Base-by-base conservation (phyloP, 2,113 vertebrate genomes). In the Forbesichthys agassizii region DNA sequence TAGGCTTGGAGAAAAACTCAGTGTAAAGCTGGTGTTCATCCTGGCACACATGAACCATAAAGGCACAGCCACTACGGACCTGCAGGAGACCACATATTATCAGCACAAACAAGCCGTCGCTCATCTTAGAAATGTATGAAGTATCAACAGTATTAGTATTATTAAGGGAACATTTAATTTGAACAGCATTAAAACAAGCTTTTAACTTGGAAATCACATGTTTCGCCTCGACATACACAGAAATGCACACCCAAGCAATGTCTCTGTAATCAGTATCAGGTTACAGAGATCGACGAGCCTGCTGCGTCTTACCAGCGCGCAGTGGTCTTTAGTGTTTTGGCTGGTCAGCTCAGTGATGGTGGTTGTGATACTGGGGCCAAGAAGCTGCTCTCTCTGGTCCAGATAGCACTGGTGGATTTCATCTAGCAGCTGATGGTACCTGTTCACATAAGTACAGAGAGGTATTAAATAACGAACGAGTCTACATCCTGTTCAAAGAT, bases 1-100 rank as follows among this genome's bases (percentile, higher is more conserved):
- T 95, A 51, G 95, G 92, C 80, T 96, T 98, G 69, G 95, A 94
- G 89, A 99, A 99, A 93, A 99, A 99, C 77, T 99, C 98, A 10
- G 95, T 94, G 86, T 93, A 99, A 62, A 99, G 95, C 64, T 98
- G 96, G 78, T 99, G 95, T 48, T 99, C 98, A 80, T 99, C 98
- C 88, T 99, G 98, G 86, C 98, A 99, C 5, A 99, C 97, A 0
- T 98, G 98, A 54, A 97, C 96, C 96, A 99, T 98, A 65, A 99
- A 99, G 71, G 98, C 95, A 92, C 98, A 98, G 83, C 98, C 98
- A 67, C 98, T 98, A 79, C 98, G 95, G 36, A 99, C 95, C 98
- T 99, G 86, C 1, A 49, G 61, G 74, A 73, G 78, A 55, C 11
- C 0, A 74, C 18, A 78, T 58, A 81, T 3, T 20, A 78, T 67